Evolutionary conservation across 1,140 invertebrate genomes (phyloP).

Genomic region (Lordiphosa mommai): DNA sequence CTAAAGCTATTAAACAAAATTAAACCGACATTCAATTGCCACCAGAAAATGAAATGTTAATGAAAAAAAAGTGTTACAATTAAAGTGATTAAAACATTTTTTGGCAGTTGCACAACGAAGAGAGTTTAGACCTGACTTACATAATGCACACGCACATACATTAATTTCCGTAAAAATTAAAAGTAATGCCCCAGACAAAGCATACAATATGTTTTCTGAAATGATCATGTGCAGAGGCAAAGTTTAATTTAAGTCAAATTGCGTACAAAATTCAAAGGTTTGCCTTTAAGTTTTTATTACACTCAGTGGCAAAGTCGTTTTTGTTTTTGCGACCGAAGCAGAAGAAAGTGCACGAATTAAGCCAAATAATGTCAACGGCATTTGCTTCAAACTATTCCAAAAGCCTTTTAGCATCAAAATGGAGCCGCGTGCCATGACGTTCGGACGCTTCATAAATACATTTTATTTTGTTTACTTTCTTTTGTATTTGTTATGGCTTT

Average conservation of each 20-base stretch:
- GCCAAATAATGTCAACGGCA: constrained; percentile 55
- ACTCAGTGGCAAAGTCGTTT: constrained; percentile 35
- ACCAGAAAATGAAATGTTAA: constrained; percentile 13
- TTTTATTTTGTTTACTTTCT: constrained; percentile 71
- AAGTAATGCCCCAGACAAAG: constrained; percentile 45
- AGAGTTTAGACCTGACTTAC: constrained; percentile 24
- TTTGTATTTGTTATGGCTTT: constrained; percentile 57
- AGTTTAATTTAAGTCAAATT: constrained; percentile 48
- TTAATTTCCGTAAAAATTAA: constrained; percentile 41
- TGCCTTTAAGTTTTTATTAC: constrained; percentile 59
- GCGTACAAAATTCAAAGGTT: constrained; percentile 46
- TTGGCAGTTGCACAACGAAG: constrained; percentile 57
- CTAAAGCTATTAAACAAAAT: constrained; percentile 60
- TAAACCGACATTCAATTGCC: constrained; percentile 56
- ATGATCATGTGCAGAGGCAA: constrained; percentile 14
- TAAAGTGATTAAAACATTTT: constrained; percentile 52
- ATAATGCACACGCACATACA: constrained; percentile 11
- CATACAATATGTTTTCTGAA: constrained; percentile 46
- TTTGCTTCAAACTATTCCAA: constrained; percentile 15
- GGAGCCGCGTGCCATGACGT: constrained; percentile 57
- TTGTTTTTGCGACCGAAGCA: constrained; percentile 45
- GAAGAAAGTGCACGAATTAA: constrained; percentile 72
- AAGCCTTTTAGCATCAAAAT: constrained; percentile 45
- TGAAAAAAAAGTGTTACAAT: constrained; percentile 46
- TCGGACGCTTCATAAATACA: constrained; percentile 60